Evolutionary conservation across 2,888 invertebrate genomes (phyloP).

Genomic region (Hymenopus coronatus): DNA sequence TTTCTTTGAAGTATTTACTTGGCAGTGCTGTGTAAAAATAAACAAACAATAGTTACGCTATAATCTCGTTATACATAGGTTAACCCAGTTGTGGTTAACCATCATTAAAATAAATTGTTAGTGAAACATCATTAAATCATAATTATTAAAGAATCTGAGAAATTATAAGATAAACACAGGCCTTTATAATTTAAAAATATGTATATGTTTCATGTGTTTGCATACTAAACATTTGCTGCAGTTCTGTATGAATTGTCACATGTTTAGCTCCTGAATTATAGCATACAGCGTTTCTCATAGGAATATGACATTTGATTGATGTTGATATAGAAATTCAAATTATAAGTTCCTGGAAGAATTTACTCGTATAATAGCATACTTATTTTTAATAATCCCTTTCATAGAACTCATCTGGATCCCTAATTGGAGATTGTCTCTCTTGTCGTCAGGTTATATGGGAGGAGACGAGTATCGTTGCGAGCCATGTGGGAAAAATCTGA

Average conservation of each 20-base stretch:
- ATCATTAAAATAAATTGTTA: too few relatives aligned
- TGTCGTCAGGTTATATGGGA: conserved; percentile 61
- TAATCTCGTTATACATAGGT: too few relatives aligned
- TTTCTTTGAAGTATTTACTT: too few relatives aligned
- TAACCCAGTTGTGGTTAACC: too few relatives aligned
- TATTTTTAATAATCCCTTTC: neutral
- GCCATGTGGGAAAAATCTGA: conserved; percentile 80
- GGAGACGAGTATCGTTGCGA: conserved; percentile 84
- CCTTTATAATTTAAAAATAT: too few relatives aligned
- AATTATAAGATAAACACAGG: too few relatives aligned
- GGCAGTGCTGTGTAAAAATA: too few relatives aligned
- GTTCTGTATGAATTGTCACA: neutral
- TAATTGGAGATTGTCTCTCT: conserved; percentile 35
- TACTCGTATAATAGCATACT: neutral
- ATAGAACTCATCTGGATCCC: conserved; percentile 14
- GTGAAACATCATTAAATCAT: too few relatives aligned
- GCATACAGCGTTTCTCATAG: neutral
- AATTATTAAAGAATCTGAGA: too few relatives aligned
- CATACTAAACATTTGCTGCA: neutral
- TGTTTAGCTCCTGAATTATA: neutral
- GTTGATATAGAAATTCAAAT: neutral
- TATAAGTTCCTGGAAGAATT: neutral
- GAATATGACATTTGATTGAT: neutral
- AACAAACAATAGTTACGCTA: too few relatives aligned
- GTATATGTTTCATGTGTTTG: neutral